These are phyloP conservation scores for Dinothrombium tinctorium DNA, from an alignment of 1,140 invertebrate genomes.

Conservation along the genomic window DNA sequence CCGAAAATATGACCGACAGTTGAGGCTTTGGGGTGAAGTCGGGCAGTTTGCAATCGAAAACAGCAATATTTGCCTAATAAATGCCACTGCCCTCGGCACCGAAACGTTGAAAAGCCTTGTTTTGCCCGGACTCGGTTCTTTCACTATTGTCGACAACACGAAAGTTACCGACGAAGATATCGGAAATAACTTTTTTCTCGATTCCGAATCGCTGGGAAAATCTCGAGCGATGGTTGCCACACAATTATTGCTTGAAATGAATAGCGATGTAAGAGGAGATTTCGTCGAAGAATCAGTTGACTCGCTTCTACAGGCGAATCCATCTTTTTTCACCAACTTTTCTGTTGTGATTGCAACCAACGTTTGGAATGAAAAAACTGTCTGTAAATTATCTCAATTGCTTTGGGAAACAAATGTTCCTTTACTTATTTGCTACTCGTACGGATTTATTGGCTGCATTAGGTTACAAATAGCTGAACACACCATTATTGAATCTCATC, in stretches of 20 bases:
- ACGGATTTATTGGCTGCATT: constrained; percentile 77
- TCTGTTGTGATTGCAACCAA: constrained; percentile 49
- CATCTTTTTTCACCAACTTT: constrained; percentile 68
- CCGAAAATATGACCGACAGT: constrained; percentile 64
- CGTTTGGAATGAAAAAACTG: constrained; percentile 19
- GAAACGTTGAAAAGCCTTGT: constrained; percentile 85
- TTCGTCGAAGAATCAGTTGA: constrained; percentile 25
- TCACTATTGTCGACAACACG: constrained; percentile 79
- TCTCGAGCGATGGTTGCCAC: constrained; percentile 58
- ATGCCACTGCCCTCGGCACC: constrained; percentile 76
- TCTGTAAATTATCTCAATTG: constrained; percentile 45
- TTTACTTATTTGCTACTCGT: constrained; percentile 56
- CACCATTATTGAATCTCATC: constrained; percentile 75
- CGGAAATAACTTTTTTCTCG: constrained; percentile 42
- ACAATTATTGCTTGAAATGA: constrained; percentile 61
- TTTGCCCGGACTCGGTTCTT: constrained; percentile 73
- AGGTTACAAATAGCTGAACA: constrained; percentile 74
- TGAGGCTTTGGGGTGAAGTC: constrained; percentile 88
- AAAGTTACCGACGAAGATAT: constrained; percentile 67
- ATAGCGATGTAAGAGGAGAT: constrained; percentile 82
- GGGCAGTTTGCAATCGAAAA: constrained; percentile 67
- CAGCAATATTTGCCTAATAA: constrained; percentile 75
- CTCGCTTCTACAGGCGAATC: constrained; percentile 54
- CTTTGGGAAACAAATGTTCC: constrained; percentile 69
- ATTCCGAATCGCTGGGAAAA: constrained; percentile 3